A percentile compares a stretch with the other conserved stretches of the same genome.
Conservation (phyloP, 2,797 vertebrate genomes). For the Tinamus major region DNA sequence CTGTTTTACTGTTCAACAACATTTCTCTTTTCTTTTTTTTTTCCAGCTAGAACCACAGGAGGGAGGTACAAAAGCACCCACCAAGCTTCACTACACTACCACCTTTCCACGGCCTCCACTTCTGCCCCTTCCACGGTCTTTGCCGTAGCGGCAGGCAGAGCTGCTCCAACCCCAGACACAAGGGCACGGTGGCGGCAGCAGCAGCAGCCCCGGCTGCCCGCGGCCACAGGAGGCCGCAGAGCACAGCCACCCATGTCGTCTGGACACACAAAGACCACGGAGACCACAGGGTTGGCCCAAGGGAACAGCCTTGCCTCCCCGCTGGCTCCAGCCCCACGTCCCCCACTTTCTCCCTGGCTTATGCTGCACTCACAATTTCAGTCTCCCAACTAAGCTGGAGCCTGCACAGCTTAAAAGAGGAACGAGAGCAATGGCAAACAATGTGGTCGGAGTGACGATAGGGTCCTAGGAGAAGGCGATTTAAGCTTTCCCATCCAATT, state of each 20-base stretch:
- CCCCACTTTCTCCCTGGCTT: neutral
- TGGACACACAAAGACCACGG: neutral
- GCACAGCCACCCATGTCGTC: neutral
- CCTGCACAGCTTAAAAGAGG: neutral
- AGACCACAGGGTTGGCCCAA: neutral
- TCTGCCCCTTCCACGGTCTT: neutral
- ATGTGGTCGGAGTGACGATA: neutral
- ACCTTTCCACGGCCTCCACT: neutral
- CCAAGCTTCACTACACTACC: neutral
- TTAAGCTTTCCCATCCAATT: neutral
- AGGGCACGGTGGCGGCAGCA: accelerated
- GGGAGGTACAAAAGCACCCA: neutral
- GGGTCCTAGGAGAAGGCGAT: neutral
- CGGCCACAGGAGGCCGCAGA: neutral
- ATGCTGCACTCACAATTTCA: neutral
- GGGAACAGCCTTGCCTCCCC: neutral
- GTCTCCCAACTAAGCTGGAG: neutral
- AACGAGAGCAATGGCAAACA: neutral
- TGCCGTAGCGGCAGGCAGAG: neutral
- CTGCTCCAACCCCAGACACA: neutral
- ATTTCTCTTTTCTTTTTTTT: neutral
- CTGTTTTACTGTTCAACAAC: neutral
- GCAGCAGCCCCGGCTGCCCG: neutral
- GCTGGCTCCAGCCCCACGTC: neutral
- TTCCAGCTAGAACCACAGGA: accelerated